Evolutionary conservation across 2,888 invertebrate species (phyloP), one percentile per base, ranked within the genome.

Genomic region (Orthosia gothica): DNA sequence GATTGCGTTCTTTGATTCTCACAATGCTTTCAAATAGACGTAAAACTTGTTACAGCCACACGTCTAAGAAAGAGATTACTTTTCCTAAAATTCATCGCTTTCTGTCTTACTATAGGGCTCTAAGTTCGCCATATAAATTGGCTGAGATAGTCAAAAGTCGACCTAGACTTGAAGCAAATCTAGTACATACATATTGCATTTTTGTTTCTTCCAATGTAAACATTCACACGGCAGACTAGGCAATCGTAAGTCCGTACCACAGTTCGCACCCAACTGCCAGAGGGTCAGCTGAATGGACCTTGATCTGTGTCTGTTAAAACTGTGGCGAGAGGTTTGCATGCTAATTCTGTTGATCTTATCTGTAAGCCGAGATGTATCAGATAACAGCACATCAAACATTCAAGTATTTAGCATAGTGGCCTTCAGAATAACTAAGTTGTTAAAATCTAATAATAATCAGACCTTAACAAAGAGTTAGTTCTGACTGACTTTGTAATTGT

Each of bases 351-450:
- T 69, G 23, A 75, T 55, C 16, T 49, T 49, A 69, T 69, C 59
- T 54, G 5, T 47, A 32, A 15, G 7, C 13, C 26, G 20, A 69
- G 78, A 77, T 54, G 5, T 18, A 77, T 59, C 59, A 40, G n/a
- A 32, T 40, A 47, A 76, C 49, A 50, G 50, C 4, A 26, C 40
- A 54, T 68, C 1, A 77, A 69, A 61, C 2, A 68, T 49, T 68
- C n/a, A 67, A 54, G 9, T 69, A 23, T 55, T 49, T 77, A 49
- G 52, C 49, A 61, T 61, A 26, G 49, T 70, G 70, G 1, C 78
- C 54, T 78, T 76, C 61, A 77, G 49, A 7, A 11, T 15, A 13
- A 15, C 40, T 3, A 61, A 47, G 20, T n/a, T 15, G 20, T 26
- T 20, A 32, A 13, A 18, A 18, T 13, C 23, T 40, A n/a, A n/a